A percentile compares a stretch with the other conserved stretches of the same genome.
Evolutionary conservation across 1,140 invertebrate species (phyloP).

Genomic region (Pachypeltis micranthus): DNA sequence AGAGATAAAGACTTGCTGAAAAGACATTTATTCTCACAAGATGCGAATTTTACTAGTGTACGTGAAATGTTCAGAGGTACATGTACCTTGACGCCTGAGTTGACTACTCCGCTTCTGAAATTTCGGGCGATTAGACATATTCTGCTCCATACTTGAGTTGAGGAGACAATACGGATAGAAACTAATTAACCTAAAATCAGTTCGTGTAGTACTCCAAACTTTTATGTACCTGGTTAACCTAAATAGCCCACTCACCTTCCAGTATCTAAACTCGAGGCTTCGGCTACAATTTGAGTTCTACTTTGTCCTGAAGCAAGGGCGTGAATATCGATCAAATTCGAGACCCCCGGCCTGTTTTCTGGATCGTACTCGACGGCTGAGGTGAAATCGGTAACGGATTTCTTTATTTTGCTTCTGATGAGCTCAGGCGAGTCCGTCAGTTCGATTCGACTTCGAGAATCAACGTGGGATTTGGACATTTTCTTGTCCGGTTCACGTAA

Average conservation of each 20-base stretch:
- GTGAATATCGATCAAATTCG: conserved; percentile 81
- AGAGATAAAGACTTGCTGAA: too few species aligned
- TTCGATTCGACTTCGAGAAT: conserved; percentile 65
- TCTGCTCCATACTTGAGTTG: too few species aligned
- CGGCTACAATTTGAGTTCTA: conserved; percentile 57
- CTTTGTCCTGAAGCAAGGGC: conserved; percentile 54
- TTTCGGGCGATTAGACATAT: too few species aligned
- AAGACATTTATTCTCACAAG: too few species aligned
- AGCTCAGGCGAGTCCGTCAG: conserved; percentile 66
- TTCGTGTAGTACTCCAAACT: too few species aligned
- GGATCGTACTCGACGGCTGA: conserved; percentile 73
- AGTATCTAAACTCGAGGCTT: conserved; percentile 57
- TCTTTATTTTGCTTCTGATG: conserved; percentile 70
- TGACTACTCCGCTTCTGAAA: too few species aligned
- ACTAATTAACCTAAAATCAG: too few species aligned
- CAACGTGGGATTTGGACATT: conserved; percentile 93
- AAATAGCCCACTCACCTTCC: conserved; percentile 46
- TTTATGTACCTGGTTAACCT: too few species aligned
- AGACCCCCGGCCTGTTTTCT: conserved; percentile 64
- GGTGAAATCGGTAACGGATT: conserved; percentile 82
- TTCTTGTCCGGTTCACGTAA: conserved; percentile 76
- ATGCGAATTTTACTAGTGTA: too few species aligned
- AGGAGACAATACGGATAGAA: too few species aligned
- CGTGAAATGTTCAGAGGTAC: too few species aligned
- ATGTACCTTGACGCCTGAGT: too few species aligned